Conservation (phyloP, 2,113 vertebrate genomes). For the Paralichthys olivaceus region DNA sequence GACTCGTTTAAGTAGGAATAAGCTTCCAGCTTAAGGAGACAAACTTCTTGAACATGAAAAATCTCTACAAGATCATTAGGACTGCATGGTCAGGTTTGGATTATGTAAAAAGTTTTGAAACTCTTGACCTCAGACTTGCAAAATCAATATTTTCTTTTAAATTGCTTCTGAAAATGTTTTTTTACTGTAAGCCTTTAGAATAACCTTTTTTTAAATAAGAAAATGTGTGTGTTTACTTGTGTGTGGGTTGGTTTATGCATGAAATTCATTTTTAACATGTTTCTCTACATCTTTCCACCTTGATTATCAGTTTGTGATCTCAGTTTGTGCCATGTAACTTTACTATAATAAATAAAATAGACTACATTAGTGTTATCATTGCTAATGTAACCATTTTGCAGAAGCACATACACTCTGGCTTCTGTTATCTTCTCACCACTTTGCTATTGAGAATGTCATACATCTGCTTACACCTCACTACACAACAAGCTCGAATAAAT, state of each 20-base stretch:
- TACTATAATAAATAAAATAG: background rate
- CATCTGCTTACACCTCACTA: constrained; percentile 12
- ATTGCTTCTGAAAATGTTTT: background rate
- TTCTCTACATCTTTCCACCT: too few species aligned
- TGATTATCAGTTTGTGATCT: background rate
- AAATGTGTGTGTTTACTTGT: background rate
- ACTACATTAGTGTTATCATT: background rate
- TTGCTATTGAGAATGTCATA: background rate
- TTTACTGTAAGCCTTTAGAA: background rate
- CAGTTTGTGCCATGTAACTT: background rate
- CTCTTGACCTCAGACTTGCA: background rate
- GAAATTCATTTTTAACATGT: background rate
- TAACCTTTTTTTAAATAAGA: background rate
- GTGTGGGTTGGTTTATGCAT: background rate
- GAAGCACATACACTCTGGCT: background rate
- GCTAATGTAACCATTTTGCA: background rate
- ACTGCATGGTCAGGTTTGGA: background rate
- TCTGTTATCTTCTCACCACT: constrained; percentile 2
- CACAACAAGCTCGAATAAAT: constrained; percentile 14
- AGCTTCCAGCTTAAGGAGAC: constrained; percentile 22
- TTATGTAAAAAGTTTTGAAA: constrained; percentile 26
- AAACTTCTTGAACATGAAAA: constrained; percentile 21
- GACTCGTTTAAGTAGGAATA: constrained; percentile 39
- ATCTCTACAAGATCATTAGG: background rate
- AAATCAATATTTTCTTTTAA: background rate